phyloP scores from a whole-genome alignment of 1,140 invertebrate species.

The Trinorchestia longiramus region DNA sequence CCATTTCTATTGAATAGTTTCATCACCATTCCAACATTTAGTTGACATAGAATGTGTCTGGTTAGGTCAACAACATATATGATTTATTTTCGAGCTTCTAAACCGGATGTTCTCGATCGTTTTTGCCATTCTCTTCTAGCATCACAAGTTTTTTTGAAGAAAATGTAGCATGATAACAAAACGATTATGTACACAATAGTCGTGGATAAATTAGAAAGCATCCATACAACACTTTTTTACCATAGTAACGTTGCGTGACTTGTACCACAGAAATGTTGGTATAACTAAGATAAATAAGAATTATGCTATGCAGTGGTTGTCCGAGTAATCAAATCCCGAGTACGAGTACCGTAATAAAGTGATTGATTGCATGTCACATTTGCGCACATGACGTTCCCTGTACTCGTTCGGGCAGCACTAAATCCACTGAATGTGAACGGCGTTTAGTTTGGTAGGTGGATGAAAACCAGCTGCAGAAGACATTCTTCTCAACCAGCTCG shows the following conservation, averaged over 20 bases:
- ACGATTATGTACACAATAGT: neutral
- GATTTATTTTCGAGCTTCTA: neutral
- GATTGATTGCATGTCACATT: neutral
- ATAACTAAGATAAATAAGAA: neutral
- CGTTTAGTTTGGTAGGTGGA: neutral
- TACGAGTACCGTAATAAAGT: neutral
- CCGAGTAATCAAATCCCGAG: neutral
- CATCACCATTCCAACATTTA: neutral
- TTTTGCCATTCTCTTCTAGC: neutral
- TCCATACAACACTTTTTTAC: neutral
- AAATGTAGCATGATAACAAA: neutral
- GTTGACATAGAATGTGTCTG: neutral
- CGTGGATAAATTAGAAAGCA: neutral
- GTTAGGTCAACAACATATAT: neutral
- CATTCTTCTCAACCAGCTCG: neutral
- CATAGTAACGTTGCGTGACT: neutral
- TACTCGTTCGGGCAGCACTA: neutral
- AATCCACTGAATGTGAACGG: neutral
- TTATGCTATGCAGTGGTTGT: neutral
- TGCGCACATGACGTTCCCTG: neutral
- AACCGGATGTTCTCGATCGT: neutral
- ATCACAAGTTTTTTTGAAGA: neutral
- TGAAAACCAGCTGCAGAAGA: neutral
- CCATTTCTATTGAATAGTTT: neutral
- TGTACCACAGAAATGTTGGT: neutral